phyloP scores from a whole-genome alignment of 2,113 vertebrate species.

The Neoarius graeffei region DNA sequence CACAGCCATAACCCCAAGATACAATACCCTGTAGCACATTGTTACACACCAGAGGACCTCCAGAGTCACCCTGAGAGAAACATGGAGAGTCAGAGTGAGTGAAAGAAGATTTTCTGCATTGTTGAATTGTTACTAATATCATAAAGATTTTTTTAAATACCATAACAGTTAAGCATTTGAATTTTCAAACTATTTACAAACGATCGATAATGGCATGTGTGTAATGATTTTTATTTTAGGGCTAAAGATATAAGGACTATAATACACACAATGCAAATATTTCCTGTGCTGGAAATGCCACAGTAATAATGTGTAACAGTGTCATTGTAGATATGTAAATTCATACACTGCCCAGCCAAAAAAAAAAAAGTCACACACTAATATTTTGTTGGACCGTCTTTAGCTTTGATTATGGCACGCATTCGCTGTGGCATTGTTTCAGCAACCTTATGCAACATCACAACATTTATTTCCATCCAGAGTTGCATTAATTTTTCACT shows the following conservation, averaged over 20 bases:
- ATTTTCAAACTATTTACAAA: not conserved
- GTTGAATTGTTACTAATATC: not conserved
- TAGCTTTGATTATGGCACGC: no score
- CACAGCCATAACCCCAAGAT: conserved; percentile 76
- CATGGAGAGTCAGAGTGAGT: not conserved
- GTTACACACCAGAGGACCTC: conserved; percentile 75
- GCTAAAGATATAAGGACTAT: not conserved
- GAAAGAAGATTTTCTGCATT: not conserved
- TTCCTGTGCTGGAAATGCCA: not conserved
- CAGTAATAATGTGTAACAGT: not conserved
- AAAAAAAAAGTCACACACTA: no score
- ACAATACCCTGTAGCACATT: conserved; percentile 74
- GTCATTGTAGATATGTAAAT: not conserved
- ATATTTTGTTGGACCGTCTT: no score
- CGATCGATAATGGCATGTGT: not conserved
- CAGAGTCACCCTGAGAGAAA: conserved; percentile 73
- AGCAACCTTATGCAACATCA: no score
- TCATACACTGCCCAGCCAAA: not conserved
- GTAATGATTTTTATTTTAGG: not conserved
- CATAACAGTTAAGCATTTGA: not conserved
- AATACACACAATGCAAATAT: not conserved
- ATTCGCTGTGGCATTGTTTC: no score
- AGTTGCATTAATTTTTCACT: no score
- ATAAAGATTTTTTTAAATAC: not conserved
- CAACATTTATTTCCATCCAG: no score